Percentiles rank a stretch among this genome's conserved stretches.
These are phyloP conservation scores for Luehdorfia chinensis DNA, from an alignment of 1,140 invertebrate species.

Conservation along the genomic window DNA sequence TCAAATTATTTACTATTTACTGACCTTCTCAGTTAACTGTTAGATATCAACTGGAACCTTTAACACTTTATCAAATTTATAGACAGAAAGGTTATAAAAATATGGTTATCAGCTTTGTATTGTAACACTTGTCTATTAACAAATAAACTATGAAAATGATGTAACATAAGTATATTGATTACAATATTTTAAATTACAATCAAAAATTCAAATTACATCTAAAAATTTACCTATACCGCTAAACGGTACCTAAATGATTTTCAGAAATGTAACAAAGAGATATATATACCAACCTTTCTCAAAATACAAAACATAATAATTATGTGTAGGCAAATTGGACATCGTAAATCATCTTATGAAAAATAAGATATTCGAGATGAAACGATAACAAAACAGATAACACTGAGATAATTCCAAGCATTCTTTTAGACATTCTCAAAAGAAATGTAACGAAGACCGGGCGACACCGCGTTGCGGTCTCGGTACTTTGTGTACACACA, in stretches of 20 bases:
- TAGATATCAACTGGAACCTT: constrained; percentile 1
- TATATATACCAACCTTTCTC: constrained; percentile 56
- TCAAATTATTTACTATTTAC: neutral
- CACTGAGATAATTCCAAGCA: constrained; percentile 57
- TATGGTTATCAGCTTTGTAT: constrained; percentile 30
- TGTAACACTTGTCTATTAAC: constrained; percentile 21
- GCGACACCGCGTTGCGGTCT: constrained; percentile 34
- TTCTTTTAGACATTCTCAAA: constrained; percentile 33
- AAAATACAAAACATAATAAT: constrained; percentile 62
- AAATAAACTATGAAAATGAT: constrained; percentile 21
- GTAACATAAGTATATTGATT: constrained; percentile 22
- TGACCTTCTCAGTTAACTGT: constrained; percentile 2
- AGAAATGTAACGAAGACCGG: constrained; percentile 38
- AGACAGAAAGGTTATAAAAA: constrained; percentile 29
- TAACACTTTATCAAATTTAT: constrained; percentile 15
- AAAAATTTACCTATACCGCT: too few species aligned
- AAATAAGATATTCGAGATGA: constrained; percentile 52
- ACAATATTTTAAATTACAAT: neutral
- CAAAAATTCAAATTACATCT: too few species aligned
- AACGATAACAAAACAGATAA: constrained; percentile 65
- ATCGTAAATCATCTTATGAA: constrained; percentile 36
- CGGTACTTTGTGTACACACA: constrained; percentile 12
- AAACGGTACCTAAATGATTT: constrained; percentile 4
- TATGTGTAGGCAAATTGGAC: constrained; percentile 21
- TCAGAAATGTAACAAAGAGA: constrained; percentile 26